Percentiles rank a stretch among this genome's conserved stretches.
These are phyloP conservation scores for Rhyacophila evoluta DNA, from an alignment of 2,888 invertebrate genomes.

Conservation along the genomic window DNA sequence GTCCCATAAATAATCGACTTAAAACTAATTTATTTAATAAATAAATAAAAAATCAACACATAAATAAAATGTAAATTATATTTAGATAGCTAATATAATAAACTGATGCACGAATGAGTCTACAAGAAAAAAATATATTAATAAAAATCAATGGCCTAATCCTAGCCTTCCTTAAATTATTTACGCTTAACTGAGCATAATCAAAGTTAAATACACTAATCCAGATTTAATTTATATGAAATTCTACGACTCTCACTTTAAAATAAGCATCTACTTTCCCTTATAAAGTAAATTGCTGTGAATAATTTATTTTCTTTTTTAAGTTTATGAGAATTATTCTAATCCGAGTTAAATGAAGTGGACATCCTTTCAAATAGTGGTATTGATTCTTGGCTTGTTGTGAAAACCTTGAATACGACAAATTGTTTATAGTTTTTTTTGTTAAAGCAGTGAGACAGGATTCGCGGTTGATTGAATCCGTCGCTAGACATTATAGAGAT, in stretches of 20 bases:
- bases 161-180: background rate
- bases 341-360: constrained; percentile 16
- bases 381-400: background rate
- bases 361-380: background rate
- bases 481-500: background rate
- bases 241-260: background rate
- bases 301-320: background rate
- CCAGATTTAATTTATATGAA: background rate
- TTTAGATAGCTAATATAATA: too few species aligned
- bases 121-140: too few species aligned
- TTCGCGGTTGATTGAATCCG: background rate
- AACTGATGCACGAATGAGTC: too few species aligned
- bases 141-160: background rate
- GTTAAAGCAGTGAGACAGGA: background rate
- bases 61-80: too few species aligned
- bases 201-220: background rate
- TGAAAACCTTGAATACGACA: background rate
- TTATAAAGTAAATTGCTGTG: background rate
- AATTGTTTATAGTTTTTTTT: background rate
- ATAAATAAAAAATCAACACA: too few species aligned
- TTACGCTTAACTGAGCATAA: background rate
- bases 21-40: too few species aligned
- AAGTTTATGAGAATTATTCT: background rate
- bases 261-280: background rate
- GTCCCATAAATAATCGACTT: too few species aligned